These are phyloP conservation scores for Drosophila prolongata DNA, from an alignment of 2,888 invertebrate genomes.

Conservation along the genomic window DNA sequence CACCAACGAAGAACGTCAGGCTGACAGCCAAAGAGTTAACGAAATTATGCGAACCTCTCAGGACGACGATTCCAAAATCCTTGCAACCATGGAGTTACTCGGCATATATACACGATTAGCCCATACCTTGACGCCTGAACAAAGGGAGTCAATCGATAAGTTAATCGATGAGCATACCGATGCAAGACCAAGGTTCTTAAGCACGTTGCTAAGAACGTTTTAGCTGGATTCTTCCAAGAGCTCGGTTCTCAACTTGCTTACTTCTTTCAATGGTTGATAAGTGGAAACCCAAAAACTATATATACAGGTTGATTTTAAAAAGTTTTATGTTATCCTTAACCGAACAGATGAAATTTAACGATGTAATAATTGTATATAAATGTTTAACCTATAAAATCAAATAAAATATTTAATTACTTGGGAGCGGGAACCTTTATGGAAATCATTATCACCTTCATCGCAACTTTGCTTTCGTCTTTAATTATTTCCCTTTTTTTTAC, in stretches of 20 bases:
- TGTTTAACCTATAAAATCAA: not conserved
- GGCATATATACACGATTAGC: not conserved
- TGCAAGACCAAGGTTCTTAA: not conserved
- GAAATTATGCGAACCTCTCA: not conserved
- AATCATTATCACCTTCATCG: too few species aligned
- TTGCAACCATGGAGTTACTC: constrained; percentile 1
- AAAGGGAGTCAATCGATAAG: not conserved
- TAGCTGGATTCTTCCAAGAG: not conserved
- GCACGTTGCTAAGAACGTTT: not conserved
- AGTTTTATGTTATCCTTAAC: too few species aligned
- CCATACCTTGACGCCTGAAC: not conserved
- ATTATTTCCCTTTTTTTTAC: too few species aligned
- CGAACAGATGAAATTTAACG: not conserved
- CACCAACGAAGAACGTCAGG: not conserved
- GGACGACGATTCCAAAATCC: not conserved
- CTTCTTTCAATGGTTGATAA: not conserved
- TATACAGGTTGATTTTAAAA: too few species aligned
- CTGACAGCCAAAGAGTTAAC: not conserved
- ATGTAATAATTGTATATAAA: not conserved
- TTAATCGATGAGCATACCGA: not conserved
- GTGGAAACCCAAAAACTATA: too few species aligned
- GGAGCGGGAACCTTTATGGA: too few species aligned
- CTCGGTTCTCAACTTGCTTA: not conserved
- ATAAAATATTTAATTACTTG: not conserved
- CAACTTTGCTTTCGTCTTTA: too few species aligned